A percentile compares a stretch with the other conserved stretches of the same genome.
phyloP scores from a whole-genome alignment of 2,797 vertebrate species.

The Danio aesculapii region DNA sequence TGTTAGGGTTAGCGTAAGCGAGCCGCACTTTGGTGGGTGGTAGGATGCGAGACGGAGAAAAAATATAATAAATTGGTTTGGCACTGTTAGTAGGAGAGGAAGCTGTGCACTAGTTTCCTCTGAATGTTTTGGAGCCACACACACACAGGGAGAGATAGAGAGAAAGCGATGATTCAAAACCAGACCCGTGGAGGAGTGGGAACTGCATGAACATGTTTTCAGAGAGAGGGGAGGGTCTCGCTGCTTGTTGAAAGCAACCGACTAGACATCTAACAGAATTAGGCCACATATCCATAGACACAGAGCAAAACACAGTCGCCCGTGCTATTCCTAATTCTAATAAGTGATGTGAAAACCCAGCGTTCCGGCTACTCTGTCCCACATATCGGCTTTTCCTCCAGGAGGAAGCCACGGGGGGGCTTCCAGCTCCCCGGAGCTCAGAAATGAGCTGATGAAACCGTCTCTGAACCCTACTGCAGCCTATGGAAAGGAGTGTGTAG shows the following conservation, averaged over 20 bases:
- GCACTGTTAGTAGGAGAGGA: conserved; percentile 70
- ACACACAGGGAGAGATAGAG: conserved; percentile 25
- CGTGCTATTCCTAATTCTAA: conserved; percentile 8
- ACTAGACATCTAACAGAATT: conserved; percentile 52
- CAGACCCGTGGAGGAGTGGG: not conserved
- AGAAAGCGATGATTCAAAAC: conserved; percentile 23
- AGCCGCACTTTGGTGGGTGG: conserved; percentile 33
- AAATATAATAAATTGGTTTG: conserved; percentile 73
- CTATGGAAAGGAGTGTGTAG: not conserved
- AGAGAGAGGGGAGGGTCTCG: conserved; percentile 13
- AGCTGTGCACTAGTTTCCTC: conserved; percentile 67
- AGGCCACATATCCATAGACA: conserved; percentile 36
- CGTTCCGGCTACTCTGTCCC: conserved; percentile 2
- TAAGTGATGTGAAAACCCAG: conserved; percentile 6
- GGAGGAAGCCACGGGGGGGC: conserved; percentile 26
- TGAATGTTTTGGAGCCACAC: conserved; percentile 55
- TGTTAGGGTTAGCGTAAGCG: conserved; percentile 47
- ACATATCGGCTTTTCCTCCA: conserved; percentile 38
- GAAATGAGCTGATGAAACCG: conserved; percentile 14
- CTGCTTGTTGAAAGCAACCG: conserved; percentile 34
- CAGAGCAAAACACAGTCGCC: conserved; percentile 11
- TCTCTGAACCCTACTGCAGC: conserved; percentile 10
- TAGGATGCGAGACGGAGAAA: conserved; percentile 29
- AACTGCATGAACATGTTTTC: conserved; percentile 27
- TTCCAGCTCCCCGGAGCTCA: conserved; percentile 40